A percentile compares a stretch with the other conserved stretches of the same genome.
Conservation (phyloP, 2,888 invertebrate genomes). For the Azorinus chamasolen region DNA sequence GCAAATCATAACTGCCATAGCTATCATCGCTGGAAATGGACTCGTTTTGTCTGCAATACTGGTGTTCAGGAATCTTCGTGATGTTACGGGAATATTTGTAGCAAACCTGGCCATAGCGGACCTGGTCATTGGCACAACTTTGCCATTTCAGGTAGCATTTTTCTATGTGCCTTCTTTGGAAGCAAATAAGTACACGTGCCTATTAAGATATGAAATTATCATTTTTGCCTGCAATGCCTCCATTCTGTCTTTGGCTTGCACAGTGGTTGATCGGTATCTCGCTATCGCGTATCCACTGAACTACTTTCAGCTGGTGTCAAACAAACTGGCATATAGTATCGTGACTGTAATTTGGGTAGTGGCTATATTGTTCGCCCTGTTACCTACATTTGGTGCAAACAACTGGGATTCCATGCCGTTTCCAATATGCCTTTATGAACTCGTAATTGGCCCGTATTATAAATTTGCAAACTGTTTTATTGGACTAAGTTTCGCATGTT, state of each 20-base stretch:
- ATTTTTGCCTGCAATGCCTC: conserved; percentile 67
- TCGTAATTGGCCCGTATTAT: conserved; percentile 58
- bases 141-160: conserved; percentile 70
- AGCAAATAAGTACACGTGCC: conserved; percentile 57
- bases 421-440: conserved; percentile 60
- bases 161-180: conserved; percentile 60
- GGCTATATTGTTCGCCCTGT: conserved; percentile 41
- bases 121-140: conserved; percentile 65
- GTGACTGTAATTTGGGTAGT: conserved; percentile 59
- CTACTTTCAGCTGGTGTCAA: conserved; percentile 83
- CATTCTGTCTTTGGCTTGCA: conserved; percentile 62
- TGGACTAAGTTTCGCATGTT: conserved; percentile 45
- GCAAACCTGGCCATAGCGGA: conserved; percentile 73
- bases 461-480: conserved; percentile 43
- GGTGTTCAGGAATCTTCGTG: conserved; percentile 59
- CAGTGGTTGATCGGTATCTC: conserved; percentile 66
- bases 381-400: conserved; percentile 52
- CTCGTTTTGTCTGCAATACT: conserved; percentile 65
- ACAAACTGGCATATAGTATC: conserved; percentile 47
- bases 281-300: conserved; percentile 64
- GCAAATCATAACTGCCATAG: conserved; percentile 44
- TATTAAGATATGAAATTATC: conserved; percentile 62
- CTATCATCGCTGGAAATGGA: conserved; percentile 64
- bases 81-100: conserved; percentile 72
- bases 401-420: conserved; percentile 49